Evolutionary conservation across 2,113 vertebrate species (phyloP).

Genomic region (Mustelus asterias): DNA sequence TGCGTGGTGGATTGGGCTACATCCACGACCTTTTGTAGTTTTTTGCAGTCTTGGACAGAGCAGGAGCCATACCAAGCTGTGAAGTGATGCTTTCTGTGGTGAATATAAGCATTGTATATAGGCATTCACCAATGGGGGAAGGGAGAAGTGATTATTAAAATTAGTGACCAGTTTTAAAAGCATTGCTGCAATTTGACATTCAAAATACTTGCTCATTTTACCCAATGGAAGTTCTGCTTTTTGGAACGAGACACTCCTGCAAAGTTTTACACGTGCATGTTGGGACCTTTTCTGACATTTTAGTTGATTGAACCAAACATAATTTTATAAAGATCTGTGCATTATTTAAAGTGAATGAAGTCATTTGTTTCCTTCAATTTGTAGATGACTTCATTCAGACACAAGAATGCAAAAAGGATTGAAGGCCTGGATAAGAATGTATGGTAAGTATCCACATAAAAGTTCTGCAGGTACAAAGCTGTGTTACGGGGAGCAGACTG

Average conservation of each 20-base stretch:
- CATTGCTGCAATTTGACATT: neutral
- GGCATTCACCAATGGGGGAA: neutral
- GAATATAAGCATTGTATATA: too few species aligned
- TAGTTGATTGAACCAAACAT: neutral
- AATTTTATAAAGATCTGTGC: neutral
- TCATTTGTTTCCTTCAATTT: constrained; percentile 46
- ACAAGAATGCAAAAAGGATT: constrained; percentile 78
- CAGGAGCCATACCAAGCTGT: too few species aligned
- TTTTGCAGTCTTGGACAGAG: too few species aligned
- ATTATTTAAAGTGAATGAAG: neutral
- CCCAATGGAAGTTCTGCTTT: neutral
- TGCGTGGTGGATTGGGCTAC: too few species aligned
- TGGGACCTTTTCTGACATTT: neutral
- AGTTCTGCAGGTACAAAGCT: neutral
- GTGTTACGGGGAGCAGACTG: too few species aligned
- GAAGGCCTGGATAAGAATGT: constrained; percentile 85
- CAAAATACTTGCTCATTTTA: neutral
- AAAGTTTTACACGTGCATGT: neutral
- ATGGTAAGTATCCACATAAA: constrained; percentile 67
- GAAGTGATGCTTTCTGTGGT: too few species aligned
- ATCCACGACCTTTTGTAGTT: too few species aligned
- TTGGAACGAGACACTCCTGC: too few species aligned
- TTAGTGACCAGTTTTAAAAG: neutral
- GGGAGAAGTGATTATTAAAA: neutral
- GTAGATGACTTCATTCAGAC: constrained; percentile 65